These are phyloP conservation scores for Sylvicapra grimmia DNA, from an alignment of 2,113 vertebrate genomes.

Conservation along the genomic window DNA sequence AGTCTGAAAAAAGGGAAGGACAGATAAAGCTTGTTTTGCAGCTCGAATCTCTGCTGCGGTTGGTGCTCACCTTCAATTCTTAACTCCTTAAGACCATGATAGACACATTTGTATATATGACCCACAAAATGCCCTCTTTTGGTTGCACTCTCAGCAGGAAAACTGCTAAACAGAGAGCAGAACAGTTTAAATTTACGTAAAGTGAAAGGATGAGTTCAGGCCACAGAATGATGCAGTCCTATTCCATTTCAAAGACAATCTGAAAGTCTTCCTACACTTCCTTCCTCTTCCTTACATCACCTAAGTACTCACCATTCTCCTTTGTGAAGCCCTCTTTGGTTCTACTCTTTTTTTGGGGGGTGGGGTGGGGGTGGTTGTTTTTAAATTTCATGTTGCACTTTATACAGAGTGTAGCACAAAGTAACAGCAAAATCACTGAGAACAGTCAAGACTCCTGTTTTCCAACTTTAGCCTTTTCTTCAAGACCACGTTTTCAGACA, in stretches of 20 bases:
- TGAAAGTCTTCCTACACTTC: not conserved
- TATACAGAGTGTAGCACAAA: not conserved
- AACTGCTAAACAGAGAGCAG: not conserved
- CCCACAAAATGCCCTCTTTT: not conserved
- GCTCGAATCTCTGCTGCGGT: not conserved
- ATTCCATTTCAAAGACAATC: not conserved
- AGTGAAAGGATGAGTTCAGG: not conserved
- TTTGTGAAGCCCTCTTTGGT: not conserved
- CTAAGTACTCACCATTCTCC: not conserved
- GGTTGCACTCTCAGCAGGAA: not conserved
- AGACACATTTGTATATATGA: not conserved
- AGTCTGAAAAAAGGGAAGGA: not conserved
- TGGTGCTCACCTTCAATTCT: not conserved
- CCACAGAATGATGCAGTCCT: not conserved
- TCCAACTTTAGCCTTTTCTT: constrained; percentile 13
- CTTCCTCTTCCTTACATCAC: not conserved
- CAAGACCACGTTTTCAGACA: not conserved
- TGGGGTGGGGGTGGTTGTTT: not conserved
- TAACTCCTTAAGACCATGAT: not conserved
- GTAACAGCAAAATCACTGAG: not conserved
- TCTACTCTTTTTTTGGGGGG: not conserved
- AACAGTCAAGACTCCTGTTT: not conserved
- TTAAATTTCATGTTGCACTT: not conserved
- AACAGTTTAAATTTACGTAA: not conserved
- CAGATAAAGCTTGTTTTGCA: not conserved